Evolutionary conservation across 2,797 vertebrate species (phyloP), one percentile per base, ranked within the genome.

Genomic region (Heliangelus exortis): DNA sequence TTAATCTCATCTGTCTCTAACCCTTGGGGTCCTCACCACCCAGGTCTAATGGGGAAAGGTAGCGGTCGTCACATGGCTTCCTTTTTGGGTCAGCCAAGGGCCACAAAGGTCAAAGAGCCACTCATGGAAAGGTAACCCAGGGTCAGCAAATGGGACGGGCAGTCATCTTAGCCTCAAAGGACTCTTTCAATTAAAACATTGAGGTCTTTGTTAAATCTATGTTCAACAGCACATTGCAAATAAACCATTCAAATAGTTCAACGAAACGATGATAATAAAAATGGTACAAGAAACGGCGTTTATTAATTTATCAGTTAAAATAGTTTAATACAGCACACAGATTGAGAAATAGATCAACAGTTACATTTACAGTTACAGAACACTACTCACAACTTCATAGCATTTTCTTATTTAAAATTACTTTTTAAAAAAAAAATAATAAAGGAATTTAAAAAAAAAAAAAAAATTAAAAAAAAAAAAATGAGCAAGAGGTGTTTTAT

Each of bases 131-230:
- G 98, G 98, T 98, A 98, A 98, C 99, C 98, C 99, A 98, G 98
- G 99, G 99, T 98, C 98, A 99, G 98, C 98, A 99, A 98, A 99
- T 98, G 98, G 98, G 98, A 98, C 98, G 97, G 98, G 98, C 98
- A 98, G 98, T 98, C 99, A 98, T 97, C 98, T 98, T 98, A 98
- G 98, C 97, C 98, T 98, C 98, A 99, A 99, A 99, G 98, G 98
- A 98, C 98, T 99, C 98, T 99, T 99, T 99, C 98, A 99, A 99
- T 99, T 99, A 99, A 99, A 99, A 99, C 99, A 99, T 98, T 98
- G 98, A 99, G 98, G 98, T 98, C 98, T 99, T 98, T 99, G 98
- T 99, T 99, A 99, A 99, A 98, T 98, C 98, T 99, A 98, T 98
- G 98, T 99, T 98, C 98, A 98, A 99, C 98, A 97, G 98, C 98